Conservation (phyloP, 1,140 invertebrate genomes). For the Papilio polyxenes region DNA sequence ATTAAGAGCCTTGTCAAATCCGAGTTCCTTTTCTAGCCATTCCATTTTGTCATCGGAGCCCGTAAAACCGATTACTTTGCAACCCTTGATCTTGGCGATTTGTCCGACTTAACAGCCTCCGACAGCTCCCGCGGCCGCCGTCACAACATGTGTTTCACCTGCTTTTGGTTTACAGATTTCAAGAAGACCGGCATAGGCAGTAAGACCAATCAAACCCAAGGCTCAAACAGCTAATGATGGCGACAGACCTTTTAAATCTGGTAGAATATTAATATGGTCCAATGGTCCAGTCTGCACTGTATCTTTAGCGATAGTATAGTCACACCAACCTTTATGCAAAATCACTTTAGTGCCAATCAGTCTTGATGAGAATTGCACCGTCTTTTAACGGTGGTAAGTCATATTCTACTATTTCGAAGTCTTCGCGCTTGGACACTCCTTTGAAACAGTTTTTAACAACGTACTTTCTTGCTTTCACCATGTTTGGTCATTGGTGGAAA, state of each 20-base stretch:
- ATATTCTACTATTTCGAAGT: constrained; percentile 73
- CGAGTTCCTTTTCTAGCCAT: constrained; percentile 84
- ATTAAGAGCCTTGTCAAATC: constrained; percentile 85
- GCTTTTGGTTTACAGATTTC: constrained; percentile 83
- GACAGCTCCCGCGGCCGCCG: constrained; percentile 85
- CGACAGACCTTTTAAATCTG: constrained; percentile 50
- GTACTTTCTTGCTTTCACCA: constrained; percentile 71
- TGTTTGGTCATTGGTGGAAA: constrained; percentile 39
- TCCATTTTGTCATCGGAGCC: constrained; percentile 86
- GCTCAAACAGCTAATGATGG: constrained; percentile 50
- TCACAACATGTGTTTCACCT: constrained; percentile 81
- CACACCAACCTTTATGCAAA: constrained; percentile 82
- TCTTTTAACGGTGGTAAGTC: constrained; percentile 70
- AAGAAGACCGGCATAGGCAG: constrained; percentile 87
- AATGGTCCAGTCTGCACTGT: constrained; percentile 43
- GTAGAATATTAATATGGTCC: constrained; percentile 46
- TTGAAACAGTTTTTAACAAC: constrained; percentile 69
- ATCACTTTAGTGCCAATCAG: constrained; percentile 79
- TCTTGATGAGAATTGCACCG: constrained; percentile 75
- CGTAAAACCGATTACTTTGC: constrained; percentile 87
- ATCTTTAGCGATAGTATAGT: constrained; percentile 69
- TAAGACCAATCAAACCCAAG: constrained; percentile 71
- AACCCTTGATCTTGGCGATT: constrained; percentile 86
- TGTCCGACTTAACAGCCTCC: constrained; percentile 89
- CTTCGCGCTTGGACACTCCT: constrained; percentile 68